Evolutionary conservation across 2,113 vertebrate genomes (phyloP).

Genomic region (Nipponia nippon): DNA sequence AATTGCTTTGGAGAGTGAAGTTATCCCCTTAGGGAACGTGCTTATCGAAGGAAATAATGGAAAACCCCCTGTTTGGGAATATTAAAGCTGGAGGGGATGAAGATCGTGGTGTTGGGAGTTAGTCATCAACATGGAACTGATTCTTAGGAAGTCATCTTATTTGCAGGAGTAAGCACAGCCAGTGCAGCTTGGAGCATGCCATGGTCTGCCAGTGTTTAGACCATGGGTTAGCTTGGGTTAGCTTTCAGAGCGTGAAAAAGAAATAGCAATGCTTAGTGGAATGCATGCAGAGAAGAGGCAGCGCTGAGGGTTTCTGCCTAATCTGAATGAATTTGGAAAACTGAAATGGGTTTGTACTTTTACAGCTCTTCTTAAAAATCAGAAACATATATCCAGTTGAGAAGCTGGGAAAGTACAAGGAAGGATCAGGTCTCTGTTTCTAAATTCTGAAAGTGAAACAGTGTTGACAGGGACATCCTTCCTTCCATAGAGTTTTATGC

Average conservation of each 20-base stretch:
- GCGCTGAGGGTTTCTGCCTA: not conserved
- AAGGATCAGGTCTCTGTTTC: not conserved
- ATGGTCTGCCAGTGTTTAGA: not conserved
- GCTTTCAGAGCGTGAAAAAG: fast-evolving
- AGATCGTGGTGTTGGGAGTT: not conserved
- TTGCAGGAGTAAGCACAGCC: not conserved
- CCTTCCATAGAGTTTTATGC: not conserved
- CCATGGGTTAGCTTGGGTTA: not conserved
- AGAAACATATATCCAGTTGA: fast-evolving
- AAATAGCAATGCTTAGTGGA: not conserved
- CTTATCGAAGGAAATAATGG: not conserved
- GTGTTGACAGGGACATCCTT: not conserved
- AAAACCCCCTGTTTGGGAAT: not conserved
- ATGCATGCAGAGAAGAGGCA: fast-evolving
- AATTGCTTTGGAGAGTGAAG: not conserved
- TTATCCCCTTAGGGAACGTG: not conserved
- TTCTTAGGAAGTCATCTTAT: not conserved
- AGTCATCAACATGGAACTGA: not conserved
- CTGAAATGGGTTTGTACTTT: not conserved
- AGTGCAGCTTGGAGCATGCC: not conserved
- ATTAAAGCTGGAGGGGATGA: not conserved
- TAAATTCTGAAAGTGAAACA: not conserved
- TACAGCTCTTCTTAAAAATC: not conserved
- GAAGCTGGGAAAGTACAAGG: not conserved
- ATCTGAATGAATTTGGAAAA: not conserved